phyloP scores from a whole-genome alignment of 2,888 invertebrate genomes.

The Drosophila pseudotalamancana region DNA sequence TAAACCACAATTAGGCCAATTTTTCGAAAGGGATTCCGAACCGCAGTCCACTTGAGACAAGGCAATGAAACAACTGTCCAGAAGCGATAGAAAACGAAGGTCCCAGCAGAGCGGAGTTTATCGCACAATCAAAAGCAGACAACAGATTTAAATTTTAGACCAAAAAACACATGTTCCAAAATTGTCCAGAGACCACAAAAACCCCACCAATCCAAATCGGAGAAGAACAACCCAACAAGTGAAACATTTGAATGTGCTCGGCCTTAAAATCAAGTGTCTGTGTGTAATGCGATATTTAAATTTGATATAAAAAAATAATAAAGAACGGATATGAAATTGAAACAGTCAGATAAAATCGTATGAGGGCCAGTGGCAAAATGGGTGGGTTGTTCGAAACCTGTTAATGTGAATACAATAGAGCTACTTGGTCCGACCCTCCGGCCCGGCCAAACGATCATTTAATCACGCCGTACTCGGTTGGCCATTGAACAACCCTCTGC shows the following conservation, averaged over 20 bases:
- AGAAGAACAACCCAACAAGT: constrained; percentile 52
- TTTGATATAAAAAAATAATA: constrained; percentile 43
- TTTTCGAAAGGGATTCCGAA: not conserved
- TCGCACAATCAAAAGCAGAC: constrained; percentile 63
- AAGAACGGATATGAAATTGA: constrained; percentile 16
- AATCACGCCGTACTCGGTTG: constrained; percentile 63
- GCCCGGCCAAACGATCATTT: constrained; percentile 60
- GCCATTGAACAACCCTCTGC: constrained; percentile 33
- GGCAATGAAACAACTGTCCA: constrained; percentile 70
- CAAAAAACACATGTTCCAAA: constrained; percentile 73
- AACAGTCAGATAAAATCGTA: constrained; percentile 37
- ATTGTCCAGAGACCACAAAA: constrained; percentile 56
- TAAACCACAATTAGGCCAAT: constrained; percentile 22
- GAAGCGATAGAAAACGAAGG: constrained; percentile 27
- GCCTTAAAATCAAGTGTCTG: constrained; percentile 74
- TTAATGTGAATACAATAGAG: constrained; percentile 74
- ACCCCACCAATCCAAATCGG: constrained; percentile 14
- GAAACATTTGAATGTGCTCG: constrained; percentile 67
- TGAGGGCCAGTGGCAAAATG: constrained; percentile 27
- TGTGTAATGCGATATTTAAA: constrained; percentile 77
- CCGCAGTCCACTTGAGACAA: constrained; percentile 36
- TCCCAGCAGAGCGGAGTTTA: constrained; percentile 49
- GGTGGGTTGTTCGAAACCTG: constrained; percentile 66
- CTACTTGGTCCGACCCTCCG: constrained; percentile 56
- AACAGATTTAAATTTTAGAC: constrained; percentile 73